These are phyloP conservation scores for Magallana angulata DNA, from an alignment of 1,140 invertebrate genomes.

Conservation along the genomic window DNA sequence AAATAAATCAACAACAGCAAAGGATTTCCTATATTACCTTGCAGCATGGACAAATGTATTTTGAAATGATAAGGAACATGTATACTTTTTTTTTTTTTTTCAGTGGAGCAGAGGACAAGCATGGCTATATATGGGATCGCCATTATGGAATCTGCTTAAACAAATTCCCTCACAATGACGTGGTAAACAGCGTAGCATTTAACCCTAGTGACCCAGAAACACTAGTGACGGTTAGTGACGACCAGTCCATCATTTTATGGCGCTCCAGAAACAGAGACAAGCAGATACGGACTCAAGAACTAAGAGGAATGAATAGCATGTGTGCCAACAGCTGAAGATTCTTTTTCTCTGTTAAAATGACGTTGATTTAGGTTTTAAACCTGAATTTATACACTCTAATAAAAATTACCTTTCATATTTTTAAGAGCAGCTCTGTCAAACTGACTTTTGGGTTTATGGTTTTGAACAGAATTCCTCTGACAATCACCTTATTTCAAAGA, in stretches of 20 bases:
- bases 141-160: slow-evolving; percentile 90
- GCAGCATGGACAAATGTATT: neutral
- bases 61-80: neutral
- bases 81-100: slow-evolving; percentile 48
- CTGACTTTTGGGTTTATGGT: too few species aligned
- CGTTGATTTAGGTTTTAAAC: too few species aligned
- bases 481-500: too few species aligned
- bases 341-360: too few species aligned
- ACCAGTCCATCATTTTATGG: slow-evolving; percentile 89
- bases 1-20: neutral
- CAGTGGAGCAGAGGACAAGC: slow-evolving; percentile 92
- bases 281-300: neutral
- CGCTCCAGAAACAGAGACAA: slow-evolving; percentile 62
- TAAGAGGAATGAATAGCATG: neutral
- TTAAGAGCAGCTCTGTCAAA: too few species aligned
- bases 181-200: slow-evolving; percentile 93
- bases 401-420: too few species aligned
- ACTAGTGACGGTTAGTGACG: slow-evolving; percentile 92
- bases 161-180: slow-evolving; percentile 89
- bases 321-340: slow-evolving; percentile 15
- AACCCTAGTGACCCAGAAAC: slow-evolving; percentile 91
- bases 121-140: slow-evolving; percentile 92
- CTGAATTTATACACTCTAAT: too few species aligned
- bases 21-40: neutral
- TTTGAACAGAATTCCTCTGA: too few species aligned